Evolutionary conservation across 2,797 vertebrate species (phyloP).

Genomic region (Lagocephalus sceleratus): DNA sequence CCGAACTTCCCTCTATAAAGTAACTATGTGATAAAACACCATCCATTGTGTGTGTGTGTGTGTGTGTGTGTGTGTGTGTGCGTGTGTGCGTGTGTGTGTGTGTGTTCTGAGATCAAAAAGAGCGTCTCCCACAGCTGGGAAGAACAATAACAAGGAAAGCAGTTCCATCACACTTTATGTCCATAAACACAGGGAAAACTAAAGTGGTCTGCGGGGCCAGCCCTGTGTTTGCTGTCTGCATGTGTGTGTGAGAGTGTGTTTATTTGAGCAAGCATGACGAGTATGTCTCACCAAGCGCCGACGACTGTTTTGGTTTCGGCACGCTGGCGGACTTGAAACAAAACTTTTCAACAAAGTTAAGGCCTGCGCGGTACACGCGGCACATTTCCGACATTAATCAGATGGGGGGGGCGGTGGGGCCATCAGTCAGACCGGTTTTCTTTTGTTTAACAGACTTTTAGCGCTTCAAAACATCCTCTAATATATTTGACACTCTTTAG

Average conservation of each 20-base stretch:
- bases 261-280: slow-evolving; percentile 54
- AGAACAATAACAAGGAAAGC: slow-evolving; percentile 49
- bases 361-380: slow-evolving; percentile 4
- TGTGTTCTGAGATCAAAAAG: not conserved
- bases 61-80: slow-evolving; percentile 4
- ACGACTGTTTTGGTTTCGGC: slow-evolving; percentile 37
- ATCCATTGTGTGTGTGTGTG: not conserved
- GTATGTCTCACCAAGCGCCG: slow-evolving; percentile 32
- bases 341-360: slow-evolving; percentile 27
- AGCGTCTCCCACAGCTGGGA: slow-evolving; percentile 23
- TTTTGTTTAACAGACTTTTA: too few relatives aligned
- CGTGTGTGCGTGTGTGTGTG: not conserved
- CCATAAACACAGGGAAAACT: slow-evolving; percentile 47
- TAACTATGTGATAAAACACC: not conserved
- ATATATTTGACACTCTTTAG: too few relatives aligned
- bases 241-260: slow-evolving; percentile 43
- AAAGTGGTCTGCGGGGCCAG: slow-evolving; percentile 38
- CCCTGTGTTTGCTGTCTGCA: slow-evolving; percentile 29
- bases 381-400: not conserved
- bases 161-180: slow-evolving; percentile 47
- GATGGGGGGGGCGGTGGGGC: too few relatives aligned
- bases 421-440: too few relatives aligned
- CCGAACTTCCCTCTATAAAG: not conserved
- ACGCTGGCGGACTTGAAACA: slow-evolving; percentile 14
- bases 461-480: too few relatives aligned